Base-by-base conservation (phyloP, 2,888 invertebrate genomes). In the Archips xylosteana region DNA sequence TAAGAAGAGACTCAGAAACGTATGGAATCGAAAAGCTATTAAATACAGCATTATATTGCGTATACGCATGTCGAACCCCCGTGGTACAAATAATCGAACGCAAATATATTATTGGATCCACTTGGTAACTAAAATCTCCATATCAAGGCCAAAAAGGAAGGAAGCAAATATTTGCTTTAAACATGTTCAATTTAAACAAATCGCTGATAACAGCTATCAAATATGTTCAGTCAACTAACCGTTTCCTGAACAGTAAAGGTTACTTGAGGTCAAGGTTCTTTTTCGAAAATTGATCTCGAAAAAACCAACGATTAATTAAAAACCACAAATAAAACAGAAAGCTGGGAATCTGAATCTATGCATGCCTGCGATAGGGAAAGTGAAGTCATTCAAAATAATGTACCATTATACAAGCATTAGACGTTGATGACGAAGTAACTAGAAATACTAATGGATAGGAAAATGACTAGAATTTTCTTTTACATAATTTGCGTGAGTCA, bases 241-340 rank as follows among this genome's bases (percentile, higher is more conserved):
- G 75, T 77, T 81, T 81, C 81, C 81, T 78, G 80, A 74, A 61
- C n/a, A 36, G 36, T 32, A 39, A 72, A 69, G 76, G 75, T 75
- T 76, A 76, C 75, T 78, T 71, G 75, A 70, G 78, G 75, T 75
- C 77, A 75, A 75, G 74, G 77, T 47, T 70, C 23, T 23, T 72
- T 66, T 34, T 66, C 34, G n/a, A n/a, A 39, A 45, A 45, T 13
- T 3, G 45, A 23, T n/a, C 13, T 32, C 23, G 10, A 32, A 12
- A 32, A 12, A 57, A 12, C 23, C 54, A n/a, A 23, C 23, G 54
- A 51, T 54, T 9, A 54, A 23, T 9, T 23, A 3, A 32, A 32
- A 57, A 57, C 49, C n/a, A 57, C 10, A 32, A 32, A 12, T 57
- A 32, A 57, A 57, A 32, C 32, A 12, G 57, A 57, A 32, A 32